phyloP scores from a whole-genome alignment of 1,140 invertebrate species.

The Pseudomyrmex sp. region DNA sequence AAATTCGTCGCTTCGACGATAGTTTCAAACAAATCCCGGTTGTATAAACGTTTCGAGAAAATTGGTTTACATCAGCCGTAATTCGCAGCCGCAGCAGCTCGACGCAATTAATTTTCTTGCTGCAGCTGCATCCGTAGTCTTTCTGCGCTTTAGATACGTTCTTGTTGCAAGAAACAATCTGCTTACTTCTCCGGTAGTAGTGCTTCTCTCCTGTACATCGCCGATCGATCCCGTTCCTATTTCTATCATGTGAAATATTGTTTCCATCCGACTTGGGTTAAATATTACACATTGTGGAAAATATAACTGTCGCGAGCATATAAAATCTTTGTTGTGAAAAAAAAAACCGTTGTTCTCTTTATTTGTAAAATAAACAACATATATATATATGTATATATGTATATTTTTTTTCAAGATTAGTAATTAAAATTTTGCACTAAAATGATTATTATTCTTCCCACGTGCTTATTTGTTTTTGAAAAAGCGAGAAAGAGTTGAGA shows the following conservation, averaged over 20 bases:
- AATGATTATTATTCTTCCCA: not conserved
- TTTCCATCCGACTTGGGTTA: slow-evolving; percentile 13
- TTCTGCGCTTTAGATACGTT: slow-evolving; percentile 66
- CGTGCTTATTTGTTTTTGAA: not conserved
- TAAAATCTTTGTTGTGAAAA: not conserved
- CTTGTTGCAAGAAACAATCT: slow-evolving; percentile 55
- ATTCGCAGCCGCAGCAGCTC: slow-evolving; percentile 70
- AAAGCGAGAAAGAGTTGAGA: not conserved
- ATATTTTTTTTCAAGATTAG: too few relatives aligned
- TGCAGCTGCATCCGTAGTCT: slow-evolving; percentile 71
- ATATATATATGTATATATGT: too few relatives aligned
- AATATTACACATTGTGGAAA: not conserved
- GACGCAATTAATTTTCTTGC: slow-evolving; percentile 70
- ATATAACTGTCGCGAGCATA: slow-evolving; percentile 10
- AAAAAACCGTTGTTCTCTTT: not conserved
- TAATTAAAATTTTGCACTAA: not conserved
- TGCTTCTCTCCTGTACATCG: slow-evolving; percentile 40
- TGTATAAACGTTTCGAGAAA: slow-evolving; percentile 63
- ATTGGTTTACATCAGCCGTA: slow-evolving; percentile 70
- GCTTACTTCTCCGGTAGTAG: slow-evolving; percentile 34
- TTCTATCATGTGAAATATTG: slow-evolving; percentile 27
- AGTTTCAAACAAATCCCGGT: slow-evolving; percentile 56
- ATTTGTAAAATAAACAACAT: too few relatives aligned
- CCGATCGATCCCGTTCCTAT: slow-evolving; percentile 40
- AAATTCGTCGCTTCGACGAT: not conserved